Base-by-base conservation (phyloP, 2,113 vertebrate genomes). In the Empidonax traillii region DNA sequence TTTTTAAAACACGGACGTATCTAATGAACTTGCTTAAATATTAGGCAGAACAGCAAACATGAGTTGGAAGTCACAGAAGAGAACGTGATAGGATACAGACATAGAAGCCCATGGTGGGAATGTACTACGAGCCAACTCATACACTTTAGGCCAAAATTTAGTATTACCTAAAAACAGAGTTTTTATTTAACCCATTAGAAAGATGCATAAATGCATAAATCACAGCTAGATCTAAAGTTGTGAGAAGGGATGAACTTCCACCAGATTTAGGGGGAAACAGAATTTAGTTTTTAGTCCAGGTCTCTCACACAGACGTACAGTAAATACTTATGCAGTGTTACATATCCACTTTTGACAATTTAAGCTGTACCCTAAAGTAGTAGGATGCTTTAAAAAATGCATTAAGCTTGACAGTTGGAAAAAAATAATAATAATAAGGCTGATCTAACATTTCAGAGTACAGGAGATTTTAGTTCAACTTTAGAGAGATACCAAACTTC, bases 21-120 rank as follows among this genome's bases (percentile, higher is more conserved):
- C 67, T 93, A 93, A 96, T 87, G 75, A 93, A 88, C 68, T 90
- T 59, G 28, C 78, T 90, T 93, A 90, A 96, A 68, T n/a, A 96
- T 84, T 90, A 94, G 63, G 85, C 90, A 72, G 61, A 75, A 59
- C 0, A 0, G 67, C 58, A 79, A 91, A 87, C 46, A 55, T 18
- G 89, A 95, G 43, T 13, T 81, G 52, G 83, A 96, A 94, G 52
- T 71, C 87, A 86, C 33, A 78, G 72, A 74, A 77, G 30, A 67
- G 55, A 90, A 68, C 10, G 17, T 65, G 76, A 77, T 65, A 92
- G 61, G 59, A 85, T 90, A 84, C 35, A 80, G 30, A 66, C 20
- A 55, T 4, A 72, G 62, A 75, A 94, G 18, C 13, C 33, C 27
- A 18, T 2, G 1, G 44, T 41, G 24, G 35, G 35, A 59, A 85